Base-by-base conservation (phyloP, 2,888 invertebrate species). In the Sarcophaga caerulescens region DNA sequence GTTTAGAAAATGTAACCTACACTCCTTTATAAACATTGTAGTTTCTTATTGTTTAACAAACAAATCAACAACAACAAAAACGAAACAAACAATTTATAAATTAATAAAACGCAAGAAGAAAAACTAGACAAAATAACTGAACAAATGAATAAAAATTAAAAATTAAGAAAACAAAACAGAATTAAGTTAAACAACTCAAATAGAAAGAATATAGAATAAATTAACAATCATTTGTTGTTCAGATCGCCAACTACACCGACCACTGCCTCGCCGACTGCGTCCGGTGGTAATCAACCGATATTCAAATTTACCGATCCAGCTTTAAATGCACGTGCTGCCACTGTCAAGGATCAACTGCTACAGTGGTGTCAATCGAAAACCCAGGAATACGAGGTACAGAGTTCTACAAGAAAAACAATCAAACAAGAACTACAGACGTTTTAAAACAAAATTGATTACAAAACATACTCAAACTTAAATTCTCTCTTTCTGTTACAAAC, bases 301-400 rank as follows among this genome's bases (percentile, higher is more conserved):
- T 97, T 97, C 96, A 97, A 96, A 96, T 97, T 97, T 95, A 97
- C 97, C 94, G 97, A 97, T 94, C 96, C 97, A 92, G 96, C 96
- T 94, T 95, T 98, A 94, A 96, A 96, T 94, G 96, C 96, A 94
- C 98, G 97, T 94, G 98, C 98, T 92, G 96, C 96, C 94, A 97
- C 97, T 94, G 97, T 98, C 94, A 99, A 99, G 96, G 98, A 99
- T 94, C 96, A 98, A 94, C 95, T 99, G 94, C 96, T 99, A 94
- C 96, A 97, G 94, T 99, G 99, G 99, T 98, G 98, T 95, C 97
- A 97, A 94, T 96, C 97, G 95, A 98, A 98, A 96, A 98, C 98
- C 92, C 96, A 97, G 95, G 98, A 97, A 95, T 99, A 99, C 94
- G 97, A 98, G 97, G 99, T 98, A 97, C 91, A 87, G 45, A 86